Conservation (phyloP, 2,888 invertebrate species). For the Odontothrips loti region DNA sequence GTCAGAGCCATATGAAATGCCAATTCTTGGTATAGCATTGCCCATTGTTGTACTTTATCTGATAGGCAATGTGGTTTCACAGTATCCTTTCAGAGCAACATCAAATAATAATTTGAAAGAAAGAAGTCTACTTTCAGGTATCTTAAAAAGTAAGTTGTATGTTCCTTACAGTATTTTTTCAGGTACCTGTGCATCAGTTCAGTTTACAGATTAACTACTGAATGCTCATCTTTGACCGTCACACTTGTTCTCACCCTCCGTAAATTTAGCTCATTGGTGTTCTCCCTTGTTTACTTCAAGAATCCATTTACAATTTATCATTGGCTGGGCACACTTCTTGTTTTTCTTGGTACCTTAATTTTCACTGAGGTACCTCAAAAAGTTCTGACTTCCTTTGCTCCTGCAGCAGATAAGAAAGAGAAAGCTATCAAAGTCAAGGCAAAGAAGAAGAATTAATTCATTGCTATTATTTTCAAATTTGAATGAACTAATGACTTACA, state of each 20-base stretch:
- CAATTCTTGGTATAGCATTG: constrained; percentile 57
- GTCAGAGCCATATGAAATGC: constrained; percentile 56
- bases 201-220: constrained; percentile 90
- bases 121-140: neutral
- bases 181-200: constrained; percentile 86
- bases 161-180: constrained; percentile 41
- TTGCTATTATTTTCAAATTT: neutral
- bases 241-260: constrained; percentile 92
- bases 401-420: neutral
- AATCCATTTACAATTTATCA: constrained; percentile 90
- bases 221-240: constrained; percentile 89
- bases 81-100: constrained; percentile 58
- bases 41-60: constrained; percentile 77
- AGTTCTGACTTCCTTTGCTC: neutral
- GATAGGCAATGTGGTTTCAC: constrained; percentile 77
- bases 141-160: constrained; percentile 28
- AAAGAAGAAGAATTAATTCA: constrained; percentile 30
- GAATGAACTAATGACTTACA: neutral
- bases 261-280: constrained; percentile 91
- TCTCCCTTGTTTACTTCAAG: constrained; percentile 90
- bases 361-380: constrained; percentile 68
- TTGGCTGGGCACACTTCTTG: constrained; percentile 84
- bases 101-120: too few relatives aligned
- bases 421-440: constrained; percentile 8
- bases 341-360: constrained; percentile 88